Base-by-base conservation (phyloP, 2,797 vertebrate genomes). In the Silurus aristotelis region DNA sequence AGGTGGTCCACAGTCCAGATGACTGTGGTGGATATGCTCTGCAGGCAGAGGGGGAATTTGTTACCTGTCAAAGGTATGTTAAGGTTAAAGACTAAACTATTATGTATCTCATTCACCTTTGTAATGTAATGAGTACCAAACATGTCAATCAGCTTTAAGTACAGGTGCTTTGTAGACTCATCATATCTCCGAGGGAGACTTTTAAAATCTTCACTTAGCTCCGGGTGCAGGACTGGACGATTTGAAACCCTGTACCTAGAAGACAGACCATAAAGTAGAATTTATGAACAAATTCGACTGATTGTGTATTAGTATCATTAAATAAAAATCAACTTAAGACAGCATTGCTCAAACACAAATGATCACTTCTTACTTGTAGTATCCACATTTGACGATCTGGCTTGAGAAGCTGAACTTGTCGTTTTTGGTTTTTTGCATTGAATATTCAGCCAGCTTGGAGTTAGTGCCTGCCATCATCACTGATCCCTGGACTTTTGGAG, bases 81-180 rank as follows among this genome's bases (percentile, higher is more conserved):
- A 38, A 38, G 38, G 38, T 4, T 38, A 4, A 38, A 38, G 38
- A 38, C 3, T 38, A 38, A 38, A 38, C 38, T 38, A 38, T 5
- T 4, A 38, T 38, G 38, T 56, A 3, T 25, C 10, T 7, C 31
- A 22, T 5, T 82, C 84, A 89, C 89, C 86, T 88, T 73, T n/a
- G 55, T 85, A 80, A 92, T 91, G 80, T 84, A 94, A 89, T 94
- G 94, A 61, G 93, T 94, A 14, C 93, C 93, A 48, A 91, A 94
- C 3, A 77, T 92, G 79, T 92, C 89, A 1, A 94, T 89, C 60
- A 93, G 38, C 14, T 19, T 27, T 9, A 4, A 64, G 85, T 90
- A 94, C 0, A 1, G 13, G 0, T 5, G 0, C 52, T 82, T 61
- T 0, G 86, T 89, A 4, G 31, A 8, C 0, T 1, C 0, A 58